Base-by-base conservation (phyloP, 2,113 vertebrate species). In the Emydura subglobosa region DNA sequence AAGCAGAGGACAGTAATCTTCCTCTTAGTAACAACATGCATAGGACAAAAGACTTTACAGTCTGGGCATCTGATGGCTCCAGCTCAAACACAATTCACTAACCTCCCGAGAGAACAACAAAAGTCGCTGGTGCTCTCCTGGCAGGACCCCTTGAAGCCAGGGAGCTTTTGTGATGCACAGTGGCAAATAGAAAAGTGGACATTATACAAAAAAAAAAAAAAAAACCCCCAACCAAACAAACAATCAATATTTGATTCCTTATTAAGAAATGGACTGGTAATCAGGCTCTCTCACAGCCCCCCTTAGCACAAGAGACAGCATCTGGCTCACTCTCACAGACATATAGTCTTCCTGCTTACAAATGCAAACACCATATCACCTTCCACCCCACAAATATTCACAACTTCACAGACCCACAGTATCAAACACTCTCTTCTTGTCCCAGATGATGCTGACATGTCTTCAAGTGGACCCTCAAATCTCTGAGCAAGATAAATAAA, bases 101-200 rank as follows among this genome's bases (percentile, higher is more conserved):
- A 29, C 25, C 25, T 47, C 74, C 42, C 24, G 14, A 9, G 42
- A 47, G 74, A 78, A 27, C 22, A 78, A 27, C 9, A 55, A 49
- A 65, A 68, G 16, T 61, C 59, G 8, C 0, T 0, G 1, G 0
- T 1, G 6, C 49, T 61, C 44, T 53, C 6, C 78, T 27, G 8
- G 25, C 16, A 31, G 31, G 6, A 9, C 3, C 24, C 11, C 80
- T 59, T 21, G 7, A 83, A 72, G n/a, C 42, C 65, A 42, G 34
- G 59, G 57, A 79, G 24, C 82, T 85, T 24, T 54, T 0, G 0
- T 0, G 4, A 27, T 49, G 83, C 22, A 39, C 10, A 57, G 4
- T 2, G 19, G 29, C 39, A 49, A 14, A 4, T 55, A 22, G 2
- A 50, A 4, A 25, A 29, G 31, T 17, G 51, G 31, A 25, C 82